Evolutionary conservation across 2,888 invertebrate genomes (phyloP).

Genomic region (Lymantria monacha): DNA sequence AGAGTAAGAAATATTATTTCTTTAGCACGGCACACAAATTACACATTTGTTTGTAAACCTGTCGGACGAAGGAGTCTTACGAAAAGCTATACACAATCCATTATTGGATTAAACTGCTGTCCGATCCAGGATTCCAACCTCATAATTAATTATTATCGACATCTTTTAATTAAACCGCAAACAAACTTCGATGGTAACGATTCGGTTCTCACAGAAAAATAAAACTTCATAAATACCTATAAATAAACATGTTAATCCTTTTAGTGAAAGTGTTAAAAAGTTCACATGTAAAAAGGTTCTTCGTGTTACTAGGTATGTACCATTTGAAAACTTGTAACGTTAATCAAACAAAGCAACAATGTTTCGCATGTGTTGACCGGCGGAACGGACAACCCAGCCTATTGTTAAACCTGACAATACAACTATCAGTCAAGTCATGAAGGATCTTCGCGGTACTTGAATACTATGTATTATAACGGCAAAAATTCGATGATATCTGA

Average conservation of each 20-base stretch:
- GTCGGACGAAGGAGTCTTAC: no score
- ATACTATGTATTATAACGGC: slow-evolving; percentile 32
- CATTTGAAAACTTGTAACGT: slow-evolving; percentile 24
- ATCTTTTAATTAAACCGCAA: no score
- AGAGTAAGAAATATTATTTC: no score
- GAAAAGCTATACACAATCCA: no score
- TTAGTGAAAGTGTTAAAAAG: slow-evolving; percentile 26
- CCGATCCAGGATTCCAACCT: no score
- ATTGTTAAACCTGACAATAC: slow-evolving; percentile 55
- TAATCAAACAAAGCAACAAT: slow-evolving; percentile 33
- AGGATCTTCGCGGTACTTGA: slow-evolving; percentile 35
- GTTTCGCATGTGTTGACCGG: slow-evolving; percentile 30
- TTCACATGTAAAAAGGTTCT: slow-evolving; percentile 36
- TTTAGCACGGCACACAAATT: no score
- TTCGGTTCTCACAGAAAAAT: no score
- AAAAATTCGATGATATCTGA: slow-evolving; percentile 16
- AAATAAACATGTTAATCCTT: slow-evolving; percentile 6
- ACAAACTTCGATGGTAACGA: no score
- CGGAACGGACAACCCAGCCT: slow-evolving; percentile 40
- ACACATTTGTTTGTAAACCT: no score
- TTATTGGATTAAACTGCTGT: no score
- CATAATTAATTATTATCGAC: no score
- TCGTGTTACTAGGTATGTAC: slow-evolving; percentile 34
- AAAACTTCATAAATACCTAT: not conserved
- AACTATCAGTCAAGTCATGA: slow-evolving; percentile 44